Conservation (phyloP, 2,888 invertebrate genomes). For the Lymantria dispar region DNA sequence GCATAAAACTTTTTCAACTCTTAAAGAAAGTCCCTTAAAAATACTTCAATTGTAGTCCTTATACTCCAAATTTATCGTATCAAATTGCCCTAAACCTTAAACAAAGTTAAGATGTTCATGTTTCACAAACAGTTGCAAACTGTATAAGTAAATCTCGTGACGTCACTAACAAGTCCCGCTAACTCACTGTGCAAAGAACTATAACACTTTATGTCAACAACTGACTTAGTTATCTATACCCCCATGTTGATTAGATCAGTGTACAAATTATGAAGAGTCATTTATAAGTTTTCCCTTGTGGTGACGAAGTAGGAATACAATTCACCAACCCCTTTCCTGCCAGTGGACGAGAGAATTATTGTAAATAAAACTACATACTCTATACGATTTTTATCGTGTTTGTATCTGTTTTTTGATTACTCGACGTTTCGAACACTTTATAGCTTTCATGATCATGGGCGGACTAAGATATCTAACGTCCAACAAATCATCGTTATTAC, state of each 20-base stretch:
- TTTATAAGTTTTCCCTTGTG: no score
- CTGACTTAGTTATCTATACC: constrained; percentile 22
- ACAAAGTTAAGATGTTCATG: background rate
- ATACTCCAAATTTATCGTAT: background rate
- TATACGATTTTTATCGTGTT: no score
- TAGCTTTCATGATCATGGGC: no score
- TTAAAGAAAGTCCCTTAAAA: background rate
- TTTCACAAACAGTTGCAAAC: constrained; percentile 14
- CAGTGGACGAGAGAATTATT: no score
- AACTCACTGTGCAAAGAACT: constrained; percentile 34
- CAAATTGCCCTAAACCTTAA: background rate
- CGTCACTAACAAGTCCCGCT: constrained; percentile 25
- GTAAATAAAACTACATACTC: no score
- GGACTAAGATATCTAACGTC: no score
- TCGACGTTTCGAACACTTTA: no score
- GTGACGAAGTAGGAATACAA: no score
- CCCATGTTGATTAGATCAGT: constrained; percentile 1
- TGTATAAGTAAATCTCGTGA: constrained; percentile 33
- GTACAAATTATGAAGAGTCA: background rate
- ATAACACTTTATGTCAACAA: constrained; percentile 28
- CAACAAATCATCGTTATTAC: no score
- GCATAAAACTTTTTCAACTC: background rate
- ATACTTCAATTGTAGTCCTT: background rate
- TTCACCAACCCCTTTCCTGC: no score
- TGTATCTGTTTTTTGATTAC: no score